Conservation (phyloP, 1,140 invertebrate genomes). For the Lepidotrigona ventralis region DNA sequence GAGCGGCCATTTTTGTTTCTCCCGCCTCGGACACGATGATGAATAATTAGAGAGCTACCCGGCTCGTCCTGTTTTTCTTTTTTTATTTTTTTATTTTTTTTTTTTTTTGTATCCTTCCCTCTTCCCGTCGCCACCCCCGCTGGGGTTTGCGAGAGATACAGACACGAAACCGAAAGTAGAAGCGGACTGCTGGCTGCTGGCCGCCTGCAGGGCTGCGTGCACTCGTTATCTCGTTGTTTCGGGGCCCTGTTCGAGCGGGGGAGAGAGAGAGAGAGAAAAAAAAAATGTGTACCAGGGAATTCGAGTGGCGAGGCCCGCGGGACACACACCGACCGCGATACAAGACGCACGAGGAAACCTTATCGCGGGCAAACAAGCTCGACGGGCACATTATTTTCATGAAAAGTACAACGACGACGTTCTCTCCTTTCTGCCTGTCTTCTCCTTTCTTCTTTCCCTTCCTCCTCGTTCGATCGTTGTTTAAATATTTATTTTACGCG, state of each 20-base stretch:
- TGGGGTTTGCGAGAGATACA: constrained; percentile 45
- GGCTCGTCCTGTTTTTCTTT: background rate
- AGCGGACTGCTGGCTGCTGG: constrained; percentile 9
- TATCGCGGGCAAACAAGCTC: constrained; percentile 52
- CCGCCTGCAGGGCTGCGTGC: constrained; percentile 25
- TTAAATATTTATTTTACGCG: background rate
- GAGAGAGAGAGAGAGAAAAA: background rate
- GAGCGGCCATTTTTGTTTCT: constrained; percentile 43
- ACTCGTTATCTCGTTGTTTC: constrained; percentile 59
- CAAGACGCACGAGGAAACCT: constrained; percentile 35
- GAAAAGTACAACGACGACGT: constrained; percentile 19
- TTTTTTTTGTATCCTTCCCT: background rate
- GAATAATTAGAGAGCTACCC: constrained; percentile 60
- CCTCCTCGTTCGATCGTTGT: background rate
- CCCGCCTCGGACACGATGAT: constrained; percentile 50
- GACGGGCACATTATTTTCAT: constrained; percentile 42
- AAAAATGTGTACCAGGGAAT: constrained; percentile 45
- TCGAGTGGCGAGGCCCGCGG: constrained; percentile 27
- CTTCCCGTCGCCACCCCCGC: background rate
- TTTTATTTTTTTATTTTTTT: background rate
- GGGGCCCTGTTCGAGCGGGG: constrained; percentile 29
- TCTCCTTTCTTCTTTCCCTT: background rate
- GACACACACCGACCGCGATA: constrained; percentile 8
- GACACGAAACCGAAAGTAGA: constrained; percentile 6
- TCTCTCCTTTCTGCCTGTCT: background rate